These are phyloP conservation scores for Cyphomyrus plagiostoma DNA, from an alignment of 2,113 vertebrate genomes.

Conservation along the genomic window DNA sequence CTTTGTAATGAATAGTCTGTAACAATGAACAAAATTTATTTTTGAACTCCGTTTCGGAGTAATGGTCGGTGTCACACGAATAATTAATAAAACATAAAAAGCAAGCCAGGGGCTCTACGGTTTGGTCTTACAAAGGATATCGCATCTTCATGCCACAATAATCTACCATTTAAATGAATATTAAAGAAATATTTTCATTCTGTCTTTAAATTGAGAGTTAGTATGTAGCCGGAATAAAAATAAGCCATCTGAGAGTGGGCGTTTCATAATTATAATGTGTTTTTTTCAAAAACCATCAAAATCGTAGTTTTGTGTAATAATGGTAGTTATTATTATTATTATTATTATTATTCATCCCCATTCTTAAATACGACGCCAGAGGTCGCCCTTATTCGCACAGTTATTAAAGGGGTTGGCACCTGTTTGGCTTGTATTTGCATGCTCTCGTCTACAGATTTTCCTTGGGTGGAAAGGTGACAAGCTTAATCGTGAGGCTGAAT, in stretches of 20 bases:
- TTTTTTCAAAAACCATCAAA: neutral
- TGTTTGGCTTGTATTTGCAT: neutral
- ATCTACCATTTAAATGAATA: neutral
- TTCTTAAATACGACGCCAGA: neutral
- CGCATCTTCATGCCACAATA: neutral
- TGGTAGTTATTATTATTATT: neutral
- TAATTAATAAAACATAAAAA: neutral
- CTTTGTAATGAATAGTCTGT: constrained; percentile 58
- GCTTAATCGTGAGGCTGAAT: neutral
- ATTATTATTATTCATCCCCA: neutral
- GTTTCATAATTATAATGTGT: neutral
- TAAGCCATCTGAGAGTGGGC: neutral
- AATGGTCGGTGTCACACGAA: neutral
- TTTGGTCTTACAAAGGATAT: neutral
- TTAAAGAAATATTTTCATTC: neutral
- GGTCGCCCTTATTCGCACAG: neutral
- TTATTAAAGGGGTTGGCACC: neutral
- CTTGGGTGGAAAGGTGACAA: neutral
- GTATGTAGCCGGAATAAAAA: neutral
- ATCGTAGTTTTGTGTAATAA: neutral
- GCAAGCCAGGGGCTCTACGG: neutral
- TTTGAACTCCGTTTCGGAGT: neutral
- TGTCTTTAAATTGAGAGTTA: neutral
- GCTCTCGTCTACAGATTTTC: neutral
- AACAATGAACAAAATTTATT: neutral